A percentile compares a stretch with the other conserved stretches of the same genome.
These are phyloP conservation scores for Polylopha cassiicola DNA, from an alignment of 2,888 invertebrate species.

Conservation along the genomic window DNA sequence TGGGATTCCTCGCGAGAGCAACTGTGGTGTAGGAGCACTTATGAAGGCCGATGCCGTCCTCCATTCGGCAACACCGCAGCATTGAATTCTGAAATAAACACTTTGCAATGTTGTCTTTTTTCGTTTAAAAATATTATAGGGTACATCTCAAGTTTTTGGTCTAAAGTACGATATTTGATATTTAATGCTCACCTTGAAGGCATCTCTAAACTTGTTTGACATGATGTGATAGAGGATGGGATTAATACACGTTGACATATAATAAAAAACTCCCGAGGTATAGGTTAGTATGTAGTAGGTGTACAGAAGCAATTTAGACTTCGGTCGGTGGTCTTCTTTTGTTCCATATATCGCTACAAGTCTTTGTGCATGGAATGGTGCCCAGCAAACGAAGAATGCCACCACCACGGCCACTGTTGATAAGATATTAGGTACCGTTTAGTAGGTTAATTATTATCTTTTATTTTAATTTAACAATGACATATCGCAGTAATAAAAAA, in stretches of 20 bases:
- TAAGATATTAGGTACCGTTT: no score
- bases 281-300: conserved; percentile 85
- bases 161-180: conserved; percentile 1
- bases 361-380: conserved; percentile 95
- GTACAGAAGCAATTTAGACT: conserved; percentile 65
- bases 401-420: conserved; percentile 90
- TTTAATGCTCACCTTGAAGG: conserved; percentile 85
- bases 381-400: conserved; percentile 93
- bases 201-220: conserved; percentile 95
- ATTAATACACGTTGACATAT: conserved; percentile 94
- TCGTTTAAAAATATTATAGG: background rate
- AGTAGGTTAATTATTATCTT: no score
- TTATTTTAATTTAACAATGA: no score
- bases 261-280: conserved; percentile 92
- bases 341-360: conserved; percentile 86
- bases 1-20: conserved; percentile 70
- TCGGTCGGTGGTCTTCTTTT: conserved; percentile 56
- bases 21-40: conserved; percentile 78
- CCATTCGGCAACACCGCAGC: conserved; percentile 57
- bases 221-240: conserved; percentile 95
- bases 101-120: conserved; percentile 10
- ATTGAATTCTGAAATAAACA: conserved; percentile 77
- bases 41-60: conserved; percentile 37
- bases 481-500: no score
- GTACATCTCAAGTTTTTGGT: background rate